Evolutionary conservation across 2,113 vertebrate genomes (phyloP).

Genomic region (Parus major): DNA sequence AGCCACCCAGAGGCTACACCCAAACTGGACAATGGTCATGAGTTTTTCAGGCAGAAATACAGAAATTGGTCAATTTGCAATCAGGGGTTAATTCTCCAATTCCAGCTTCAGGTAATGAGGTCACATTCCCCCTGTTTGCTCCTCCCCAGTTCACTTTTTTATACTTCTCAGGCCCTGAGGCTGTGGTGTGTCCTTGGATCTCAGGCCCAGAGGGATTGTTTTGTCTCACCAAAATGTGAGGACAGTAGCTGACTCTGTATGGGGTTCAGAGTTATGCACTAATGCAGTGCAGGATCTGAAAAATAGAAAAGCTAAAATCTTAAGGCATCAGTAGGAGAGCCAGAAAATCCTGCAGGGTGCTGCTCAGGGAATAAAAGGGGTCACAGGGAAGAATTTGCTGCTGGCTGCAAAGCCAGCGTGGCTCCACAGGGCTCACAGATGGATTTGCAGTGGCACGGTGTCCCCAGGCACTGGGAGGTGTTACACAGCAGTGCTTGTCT

Average conservation of each 20-base stretch:
- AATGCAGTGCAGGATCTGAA: neutral
- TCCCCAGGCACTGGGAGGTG: neutral
- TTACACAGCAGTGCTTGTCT: neutral
- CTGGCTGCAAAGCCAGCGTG: neutral
- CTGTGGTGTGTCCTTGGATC: neutral
- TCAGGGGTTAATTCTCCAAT: neutral
- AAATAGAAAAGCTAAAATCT: neutral
- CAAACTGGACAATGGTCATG: too few relatives aligned
- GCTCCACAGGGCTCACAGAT: neutral
- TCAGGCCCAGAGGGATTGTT: neutral
- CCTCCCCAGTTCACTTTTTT: neutral
- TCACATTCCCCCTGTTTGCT: neutral
- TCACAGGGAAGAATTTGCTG: neutral
- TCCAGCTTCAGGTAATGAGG: neutral
- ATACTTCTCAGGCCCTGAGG: neutral
- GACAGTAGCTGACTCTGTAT: too few relatives aligned
- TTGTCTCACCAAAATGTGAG: neutral
- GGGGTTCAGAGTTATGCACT: neutral
- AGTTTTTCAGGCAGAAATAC: neutral
- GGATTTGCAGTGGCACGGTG: neutral
- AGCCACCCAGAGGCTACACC: neutral
- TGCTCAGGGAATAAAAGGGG: neutral
- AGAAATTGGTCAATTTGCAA: neutral
- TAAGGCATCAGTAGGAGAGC: neutral
- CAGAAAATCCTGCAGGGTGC: neutral